These are phyloP conservation scores for Triplophysa tibetana DNA, from an alignment of 2,113 vertebrate genomes.

Conservation along the genomic window DNA sequence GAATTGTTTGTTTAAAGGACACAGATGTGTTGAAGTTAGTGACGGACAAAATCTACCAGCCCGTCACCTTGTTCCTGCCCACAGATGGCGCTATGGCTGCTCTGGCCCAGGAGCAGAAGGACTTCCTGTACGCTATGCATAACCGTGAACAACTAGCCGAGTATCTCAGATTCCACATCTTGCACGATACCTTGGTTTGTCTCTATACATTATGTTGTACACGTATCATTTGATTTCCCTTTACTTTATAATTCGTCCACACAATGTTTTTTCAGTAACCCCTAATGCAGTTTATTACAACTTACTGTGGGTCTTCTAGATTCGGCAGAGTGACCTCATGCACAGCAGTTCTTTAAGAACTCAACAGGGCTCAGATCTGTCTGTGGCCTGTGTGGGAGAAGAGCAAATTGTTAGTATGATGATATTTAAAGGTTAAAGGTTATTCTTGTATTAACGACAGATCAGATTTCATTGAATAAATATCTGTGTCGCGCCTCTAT, in stretches of 20 bases:
- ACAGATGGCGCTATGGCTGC: conserved; percentile 77
- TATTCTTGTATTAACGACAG: background rate
- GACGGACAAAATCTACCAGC: conserved; percentile 75
- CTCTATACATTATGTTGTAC: background rate
- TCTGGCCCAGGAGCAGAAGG: conserved; percentile 78
- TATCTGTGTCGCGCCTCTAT: background rate
- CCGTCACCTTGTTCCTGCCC: conserved; percentile 87
- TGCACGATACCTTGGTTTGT: conserved; percentile 78
- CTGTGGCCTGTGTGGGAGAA: conserved; percentile 76
- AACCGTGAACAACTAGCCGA: conserved; percentile 79
- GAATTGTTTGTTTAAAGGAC: conserved; percentile 68
- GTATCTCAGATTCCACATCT: conserved; percentile 88
- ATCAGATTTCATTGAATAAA: background rate
- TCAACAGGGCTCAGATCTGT: conserved; percentile 84
- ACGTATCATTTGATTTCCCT: background rate
- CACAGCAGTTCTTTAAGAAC: conserved; percentile 71
- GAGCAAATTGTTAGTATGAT: conserved; percentile 75
- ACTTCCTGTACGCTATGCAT: conserved; percentile 81
- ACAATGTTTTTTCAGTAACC: background rate
- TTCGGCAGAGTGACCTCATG: conserved; percentile 71
- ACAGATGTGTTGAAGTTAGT: conserved; percentile 76
- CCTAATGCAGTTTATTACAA: background rate
- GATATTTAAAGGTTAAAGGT: background rate
- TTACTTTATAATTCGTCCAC: no score
- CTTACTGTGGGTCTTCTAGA: conserved; percentile 48